Evolutionary conservation across 2,888 invertebrate species (phyloP).

Genomic region (Eupithecia tripunctaria): DNA sequence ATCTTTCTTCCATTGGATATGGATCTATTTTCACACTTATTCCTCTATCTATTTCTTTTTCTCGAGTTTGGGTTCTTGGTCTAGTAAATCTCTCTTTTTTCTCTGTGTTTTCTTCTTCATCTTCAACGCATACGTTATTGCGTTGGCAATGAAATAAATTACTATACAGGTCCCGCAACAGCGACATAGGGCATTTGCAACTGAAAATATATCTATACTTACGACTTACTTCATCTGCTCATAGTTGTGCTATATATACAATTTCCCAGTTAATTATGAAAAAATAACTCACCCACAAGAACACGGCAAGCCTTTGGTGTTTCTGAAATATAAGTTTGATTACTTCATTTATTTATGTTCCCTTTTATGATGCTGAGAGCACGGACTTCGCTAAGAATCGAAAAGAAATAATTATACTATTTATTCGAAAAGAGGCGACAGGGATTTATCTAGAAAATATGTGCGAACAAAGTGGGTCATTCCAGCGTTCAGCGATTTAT

Average conservation of each 20-base stretch:
- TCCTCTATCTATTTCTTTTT: slow-evolving; percentile 5
- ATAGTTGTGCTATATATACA: neutral
- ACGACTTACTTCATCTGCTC: neutral
- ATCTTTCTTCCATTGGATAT: neutral
- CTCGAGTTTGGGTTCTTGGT: neutral
- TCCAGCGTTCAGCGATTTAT: too few relatives aligned
- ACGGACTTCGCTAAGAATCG: neutral
- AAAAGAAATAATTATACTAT: neutral
- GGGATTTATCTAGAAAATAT: too few relatives aligned
- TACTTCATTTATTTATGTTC: neutral
- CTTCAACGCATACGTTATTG: neutral
- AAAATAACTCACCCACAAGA: neutral
- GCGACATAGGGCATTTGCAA: slow-evolving; percentile 16
- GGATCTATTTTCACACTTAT: neutral
- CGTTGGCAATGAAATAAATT: slow-evolving; percentile 13
- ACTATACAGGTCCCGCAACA: slow-evolving; percentile 23
- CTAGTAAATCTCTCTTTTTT: neutral
- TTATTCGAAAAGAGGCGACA: too few relatives aligned
- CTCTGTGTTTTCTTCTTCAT: neutral
- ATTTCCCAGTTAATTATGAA: neutral
- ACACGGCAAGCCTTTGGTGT: neutral
- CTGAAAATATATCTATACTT: slow-evolving; percentile 15
- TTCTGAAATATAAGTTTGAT: neutral
- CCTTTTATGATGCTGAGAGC: too few relatives aligned
- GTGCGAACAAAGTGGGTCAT: too few relatives aligned